A percentile compares a stretch with the other conserved stretches of the same genome.
Evolutionary conservation across 2,113 vertebrate species (phyloP).

Genomic region (Candoia aspera): DNA sequence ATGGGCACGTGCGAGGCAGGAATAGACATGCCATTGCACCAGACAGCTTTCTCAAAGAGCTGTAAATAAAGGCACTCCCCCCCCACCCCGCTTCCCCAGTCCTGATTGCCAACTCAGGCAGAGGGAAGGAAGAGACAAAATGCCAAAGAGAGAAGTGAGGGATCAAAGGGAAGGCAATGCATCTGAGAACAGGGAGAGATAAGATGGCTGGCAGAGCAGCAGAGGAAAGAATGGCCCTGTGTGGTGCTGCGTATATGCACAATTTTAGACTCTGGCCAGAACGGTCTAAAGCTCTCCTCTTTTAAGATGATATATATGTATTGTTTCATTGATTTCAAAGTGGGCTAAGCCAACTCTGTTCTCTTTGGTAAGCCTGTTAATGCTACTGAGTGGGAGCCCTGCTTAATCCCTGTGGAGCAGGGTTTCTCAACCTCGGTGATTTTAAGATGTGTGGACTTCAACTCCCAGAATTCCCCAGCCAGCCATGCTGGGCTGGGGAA

Average conservation of each 20-base stretch:
- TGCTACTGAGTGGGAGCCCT: neutral
- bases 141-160: neutral
- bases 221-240: neutral
- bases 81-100: no score
- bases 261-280: neutral
- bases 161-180: neutral
- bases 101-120: neutral
- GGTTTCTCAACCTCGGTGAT: neutral
- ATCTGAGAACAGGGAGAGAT: neutral
- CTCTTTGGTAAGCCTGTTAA: neutral
- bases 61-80: neutral
- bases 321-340: neutral
- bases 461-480: no score
- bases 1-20: neutral
- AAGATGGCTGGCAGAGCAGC: neutral
- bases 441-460: neutral
- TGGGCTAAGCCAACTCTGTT: neutral
- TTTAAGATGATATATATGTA: neutral
- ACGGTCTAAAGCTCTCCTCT: neutral
- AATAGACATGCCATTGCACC: conserved; percentile 6
- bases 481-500: no score
- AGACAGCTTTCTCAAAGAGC: neutral
- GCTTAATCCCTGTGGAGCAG: neutral
- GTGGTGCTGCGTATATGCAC: neutral
- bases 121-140: neutral